Conservation (phyloP, 2,888 invertebrate genomes). For the Andrena dorsata region DNA sequence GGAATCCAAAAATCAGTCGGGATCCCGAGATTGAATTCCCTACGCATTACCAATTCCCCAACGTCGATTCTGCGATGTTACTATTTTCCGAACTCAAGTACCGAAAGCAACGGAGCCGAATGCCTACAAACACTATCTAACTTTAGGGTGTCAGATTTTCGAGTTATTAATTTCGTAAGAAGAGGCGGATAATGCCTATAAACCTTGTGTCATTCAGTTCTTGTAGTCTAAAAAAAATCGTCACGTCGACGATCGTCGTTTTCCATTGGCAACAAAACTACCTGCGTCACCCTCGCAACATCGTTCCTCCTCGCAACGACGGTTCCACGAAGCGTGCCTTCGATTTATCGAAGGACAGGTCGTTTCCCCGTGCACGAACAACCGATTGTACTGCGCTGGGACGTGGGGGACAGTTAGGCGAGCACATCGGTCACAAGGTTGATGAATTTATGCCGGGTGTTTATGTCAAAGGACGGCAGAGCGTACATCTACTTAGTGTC, state of each 20-base stretch:
- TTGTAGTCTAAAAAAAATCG: neutral
- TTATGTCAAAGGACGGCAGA: constrained; percentile 80
- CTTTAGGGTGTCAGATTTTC: too few species aligned
- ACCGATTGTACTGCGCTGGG: constrained; percentile 23
- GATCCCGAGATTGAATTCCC: too few species aligned
- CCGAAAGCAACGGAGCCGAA: too few species aligned
- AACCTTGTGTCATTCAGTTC: too few species aligned
- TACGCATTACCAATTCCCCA: too few species aligned
- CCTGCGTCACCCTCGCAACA: neutral
- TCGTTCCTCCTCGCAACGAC: neutral
- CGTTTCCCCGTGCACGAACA: constrained; percentile 27
- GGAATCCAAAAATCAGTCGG: too few species aligned
- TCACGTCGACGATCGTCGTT: neutral
- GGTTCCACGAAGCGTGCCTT: neutral
- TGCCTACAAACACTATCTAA: too few species aligned
- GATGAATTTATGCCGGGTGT: constrained; percentile 82
- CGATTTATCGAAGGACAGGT: constrained; percentile 43
- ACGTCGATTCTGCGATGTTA: too few species aligned
- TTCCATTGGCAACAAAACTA: neutral
- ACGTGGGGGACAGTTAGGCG: constrained; percentile 28
- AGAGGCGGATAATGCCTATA: too few species aligned
- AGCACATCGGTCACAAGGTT: constrained; percentile 63
- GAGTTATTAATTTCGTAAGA: too few species aligned
- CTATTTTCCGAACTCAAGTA: too few species aligned
- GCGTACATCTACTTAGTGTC: constrained; percentile 81